Conservation (phyloP, 1,140 invertebrate genomes). For the Lordiphosa stackelbergi region DNA sequence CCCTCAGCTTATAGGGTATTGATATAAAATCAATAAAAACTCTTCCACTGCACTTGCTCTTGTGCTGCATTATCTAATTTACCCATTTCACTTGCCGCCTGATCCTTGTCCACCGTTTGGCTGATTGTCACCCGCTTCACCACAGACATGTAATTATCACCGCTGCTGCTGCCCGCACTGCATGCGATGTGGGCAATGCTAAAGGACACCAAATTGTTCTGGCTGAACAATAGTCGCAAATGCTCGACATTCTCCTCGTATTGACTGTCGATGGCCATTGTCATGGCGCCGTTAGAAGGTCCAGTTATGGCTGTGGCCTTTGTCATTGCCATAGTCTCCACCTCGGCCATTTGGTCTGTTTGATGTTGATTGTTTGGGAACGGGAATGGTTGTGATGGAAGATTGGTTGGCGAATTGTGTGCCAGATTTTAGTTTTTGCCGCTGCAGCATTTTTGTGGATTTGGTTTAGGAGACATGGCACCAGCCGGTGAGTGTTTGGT, state of each 20-base stretch:
- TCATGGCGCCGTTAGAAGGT: slow-evolving; percentile 36
- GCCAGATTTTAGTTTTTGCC: slow-evolving; percentile 39
- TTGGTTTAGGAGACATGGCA: slow-evolving; percentile 24
- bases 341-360: slow-evolving; percentile 42
- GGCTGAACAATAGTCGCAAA: slow-evolving; percentile 50
- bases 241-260: slow-evolving; percentile 69
- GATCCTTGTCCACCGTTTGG: slow-evolving; percentile 22
- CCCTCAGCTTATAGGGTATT: slow-evolving; percentile 7
- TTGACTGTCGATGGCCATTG: slow-evolving; percentile 28
- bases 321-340: slow-evolving; percentile 22
- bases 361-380: slow-evolving; percentile 12
- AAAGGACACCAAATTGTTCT: slow-evolving; percentile 57
- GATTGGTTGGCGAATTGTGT: slow-evolving; percentile 21
- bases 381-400: slow-evolving; percentile 16
- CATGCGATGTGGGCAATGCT: slow-evolving; percentile 59
- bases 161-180: slow-evolving; percentile 68
- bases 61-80: slow-evolving; percentile 4
- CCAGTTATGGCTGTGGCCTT: slow-evolving; percentile 20
- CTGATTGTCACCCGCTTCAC: slow-evolving; percentile 74
- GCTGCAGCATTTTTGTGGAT: slow-evolving; percentile 54
- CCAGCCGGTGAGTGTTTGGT: too few relatives aligned
- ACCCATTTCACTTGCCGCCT: slow-evolving; percentile 36
- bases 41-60: background rate
- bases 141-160: slow-evolving; percentile 76
- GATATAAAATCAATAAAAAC: slow-evolving; percentile 17